phyloP scores from a whole-genome alignment of 2,797 vertebrate genomes.

The Cichlasoma orientale region DNA sequence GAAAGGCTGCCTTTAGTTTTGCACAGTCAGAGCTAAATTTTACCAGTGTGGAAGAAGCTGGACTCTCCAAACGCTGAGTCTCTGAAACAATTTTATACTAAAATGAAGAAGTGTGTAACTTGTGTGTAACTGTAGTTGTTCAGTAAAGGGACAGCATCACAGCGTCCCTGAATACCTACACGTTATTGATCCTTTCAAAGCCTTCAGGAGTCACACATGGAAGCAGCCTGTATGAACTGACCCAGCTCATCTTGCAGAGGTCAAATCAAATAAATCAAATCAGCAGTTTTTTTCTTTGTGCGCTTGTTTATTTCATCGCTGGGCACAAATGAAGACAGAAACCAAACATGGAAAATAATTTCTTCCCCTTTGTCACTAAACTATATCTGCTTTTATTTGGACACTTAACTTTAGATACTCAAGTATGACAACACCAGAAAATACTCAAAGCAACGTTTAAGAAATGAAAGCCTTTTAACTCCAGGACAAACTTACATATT shows the following conservation, averaged over 20 bases:
- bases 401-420: constrained; percentile 35
- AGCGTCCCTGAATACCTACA: too few relatives aligned
- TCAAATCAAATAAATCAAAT: background rate
- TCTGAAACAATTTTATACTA: too few relatives aligned
- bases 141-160: too few relatives aligned
- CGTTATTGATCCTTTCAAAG: too few relatives aligned
- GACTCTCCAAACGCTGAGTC: too few relatives aligned
- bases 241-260: background rate
- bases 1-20: too few relatives aligned
- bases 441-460: constrained; percentile 57
- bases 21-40: too few relatives aligned
- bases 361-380: constrained; percentile 56
- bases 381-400: constrained; percentile 53
- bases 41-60: too few relatives aligned
- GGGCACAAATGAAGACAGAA: constrained; percentile 57
- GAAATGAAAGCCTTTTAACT: constrained; percentile 53
- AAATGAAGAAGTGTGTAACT: too few relatives aligned
- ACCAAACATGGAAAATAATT: constrained; percentile 46
- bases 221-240: background rate
- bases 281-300: constrained; percentile 7
- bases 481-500: constrained; percentile 40
- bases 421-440: constrained; percentile 55
- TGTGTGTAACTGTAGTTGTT: too few relatives aligned
- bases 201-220: too few relatives aligned
- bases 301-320: constrained; percentile 68